Evolutionary conservation across 2,888 invertebrate species (phyloP).

Genomic region (Drepanosiphum platanoidis): DNA sequence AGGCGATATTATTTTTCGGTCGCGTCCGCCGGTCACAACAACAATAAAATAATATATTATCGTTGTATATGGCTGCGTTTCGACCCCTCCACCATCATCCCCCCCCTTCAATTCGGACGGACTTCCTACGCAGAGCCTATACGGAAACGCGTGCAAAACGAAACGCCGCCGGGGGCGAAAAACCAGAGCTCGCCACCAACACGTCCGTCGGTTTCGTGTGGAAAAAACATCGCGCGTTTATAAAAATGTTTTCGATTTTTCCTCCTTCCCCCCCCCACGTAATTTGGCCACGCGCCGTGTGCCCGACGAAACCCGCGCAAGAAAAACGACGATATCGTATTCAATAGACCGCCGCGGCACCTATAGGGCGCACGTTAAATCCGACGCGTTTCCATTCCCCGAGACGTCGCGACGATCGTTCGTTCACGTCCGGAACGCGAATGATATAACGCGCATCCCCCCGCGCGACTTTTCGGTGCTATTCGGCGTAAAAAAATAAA

Average conservation of each 20-base stretch:
- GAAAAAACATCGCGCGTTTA: no score
- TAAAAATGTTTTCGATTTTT: background rate
- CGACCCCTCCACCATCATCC: no score
- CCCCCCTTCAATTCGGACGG: no score
- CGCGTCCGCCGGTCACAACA: no score
- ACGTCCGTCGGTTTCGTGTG: background rate
- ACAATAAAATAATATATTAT: no score
- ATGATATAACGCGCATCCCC: constrained; percentile 11
- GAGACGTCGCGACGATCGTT: background rate
- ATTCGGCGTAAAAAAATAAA: background rate
- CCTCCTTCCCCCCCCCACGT: background rate
- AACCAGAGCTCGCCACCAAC: no score
- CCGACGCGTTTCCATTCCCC: background rate
- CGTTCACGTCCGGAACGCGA: constrained; percentile 4
- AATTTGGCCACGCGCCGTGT: background rate
- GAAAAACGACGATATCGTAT: background rate
- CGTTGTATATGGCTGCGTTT: no score
- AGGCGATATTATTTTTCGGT: no score
- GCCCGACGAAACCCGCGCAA: background rate
- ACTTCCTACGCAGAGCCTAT: constrained; percentile 5
- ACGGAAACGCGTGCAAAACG: background rate
- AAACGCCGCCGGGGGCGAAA: background rate
- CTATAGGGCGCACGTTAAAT: no score
- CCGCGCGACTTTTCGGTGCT: background rate
- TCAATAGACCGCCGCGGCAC: no score